A percentile compares a stretch with the other conserved stretches of the same genome.
Evolutionary conservation across 2,888 invertebrate species (phyloP).

Genomic region (Tinea trinotella): DNA sequence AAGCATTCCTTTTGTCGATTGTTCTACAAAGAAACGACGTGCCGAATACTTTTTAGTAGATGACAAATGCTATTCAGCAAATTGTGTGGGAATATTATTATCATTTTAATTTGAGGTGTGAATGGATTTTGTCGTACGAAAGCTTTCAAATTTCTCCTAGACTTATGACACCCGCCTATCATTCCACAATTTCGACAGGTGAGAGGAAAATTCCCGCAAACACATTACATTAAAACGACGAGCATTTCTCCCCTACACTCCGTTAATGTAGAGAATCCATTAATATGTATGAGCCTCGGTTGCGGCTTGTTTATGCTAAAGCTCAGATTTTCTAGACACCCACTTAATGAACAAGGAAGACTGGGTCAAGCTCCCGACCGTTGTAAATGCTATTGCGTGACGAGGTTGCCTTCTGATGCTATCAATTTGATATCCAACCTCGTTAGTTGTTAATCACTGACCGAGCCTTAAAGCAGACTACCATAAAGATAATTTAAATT

Average conservation of each 20-base stretch:
- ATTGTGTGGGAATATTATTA: not conserved
- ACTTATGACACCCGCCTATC: not conserved
- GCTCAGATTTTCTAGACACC: conserved; percentile 51
- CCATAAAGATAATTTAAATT: not conserved
- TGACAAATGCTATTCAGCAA: not conserved
- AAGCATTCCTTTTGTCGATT: no score
- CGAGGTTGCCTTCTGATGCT: conserved; percentile 31
- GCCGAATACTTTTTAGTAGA: no score
- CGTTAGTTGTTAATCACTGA: conserved; percentile 42
- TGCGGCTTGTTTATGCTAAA: conserved; percentile 50
- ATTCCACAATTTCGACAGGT: conserved; percentile 44
- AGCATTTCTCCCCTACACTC: conserved; percentile 40
- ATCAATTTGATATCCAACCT: conserved; percentile 36
- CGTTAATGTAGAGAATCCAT: conserved; percentile 58
- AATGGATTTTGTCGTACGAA: not conserved
- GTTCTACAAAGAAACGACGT: no score
- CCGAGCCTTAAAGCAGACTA: conserved; percentile 37
- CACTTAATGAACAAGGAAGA: conserved; percentile 55
- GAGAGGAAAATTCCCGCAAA: conserved; percentile 49
- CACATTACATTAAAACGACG: conserved; percentile 42
- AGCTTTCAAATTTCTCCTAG: conserved; percentile 8
- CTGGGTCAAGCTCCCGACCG: conserved; percentile 26
- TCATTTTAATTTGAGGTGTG: not conserved
- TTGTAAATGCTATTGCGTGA: conserved; percentile 43
- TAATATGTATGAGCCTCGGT: conserved; percentile 59